phyloP scores from a whole-genome alignment of 1,140 invertebrate genomes.

The Zophobas morio region DNA sequence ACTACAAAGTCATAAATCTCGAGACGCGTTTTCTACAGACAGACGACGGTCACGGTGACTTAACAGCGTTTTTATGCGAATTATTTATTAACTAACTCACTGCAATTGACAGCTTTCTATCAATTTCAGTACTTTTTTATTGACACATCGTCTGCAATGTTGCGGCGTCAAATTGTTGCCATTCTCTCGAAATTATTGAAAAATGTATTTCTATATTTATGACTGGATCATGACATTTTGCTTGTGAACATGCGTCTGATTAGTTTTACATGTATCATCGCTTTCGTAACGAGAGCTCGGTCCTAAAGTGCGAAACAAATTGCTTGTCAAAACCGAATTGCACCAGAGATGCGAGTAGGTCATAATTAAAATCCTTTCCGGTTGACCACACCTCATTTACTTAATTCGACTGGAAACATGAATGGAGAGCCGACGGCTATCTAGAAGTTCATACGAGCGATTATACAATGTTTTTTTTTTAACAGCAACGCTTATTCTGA shows the following conservation, averaged over 20 bases:
- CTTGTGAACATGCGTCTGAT: not conserved
- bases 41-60: not conserved
- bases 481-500: not conserved
- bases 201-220: constrained; percentile 12
- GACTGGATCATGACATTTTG: constrained; percentile 16
- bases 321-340: constrained; percentile 9
- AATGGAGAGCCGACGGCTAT: constrained; percentile 15
- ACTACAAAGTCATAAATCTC: not conserved
- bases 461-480: constrained; percentile 4
- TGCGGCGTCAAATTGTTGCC: constrained; percentile 3
- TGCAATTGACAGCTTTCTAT: constrained; percentile 33
- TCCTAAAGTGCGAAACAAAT: constrained; percentile 10
- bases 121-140: constrained; percentile 23
- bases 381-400: constrained; percentile 42
- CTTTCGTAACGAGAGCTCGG: constrained; percentile 19
- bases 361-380: constrained; percentile 46
- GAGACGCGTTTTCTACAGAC: not conserved
- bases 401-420: constrained; percentile 30
- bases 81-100: not conserved
- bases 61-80: constrained; percentile 1
- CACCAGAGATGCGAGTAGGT: constrained; percentile 14
- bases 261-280: constrained; percentile 28
- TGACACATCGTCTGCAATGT: constrained; percentile 6
- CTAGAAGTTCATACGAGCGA: constrained; percentile 1
- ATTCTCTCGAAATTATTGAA: constrained; percentile 11